Percentiles rank a stretch among this genome's conserved stretches.
Conservation (phyloP, 2,113 vertebrate genomes). For the Neolamprologus toae region DNA sequence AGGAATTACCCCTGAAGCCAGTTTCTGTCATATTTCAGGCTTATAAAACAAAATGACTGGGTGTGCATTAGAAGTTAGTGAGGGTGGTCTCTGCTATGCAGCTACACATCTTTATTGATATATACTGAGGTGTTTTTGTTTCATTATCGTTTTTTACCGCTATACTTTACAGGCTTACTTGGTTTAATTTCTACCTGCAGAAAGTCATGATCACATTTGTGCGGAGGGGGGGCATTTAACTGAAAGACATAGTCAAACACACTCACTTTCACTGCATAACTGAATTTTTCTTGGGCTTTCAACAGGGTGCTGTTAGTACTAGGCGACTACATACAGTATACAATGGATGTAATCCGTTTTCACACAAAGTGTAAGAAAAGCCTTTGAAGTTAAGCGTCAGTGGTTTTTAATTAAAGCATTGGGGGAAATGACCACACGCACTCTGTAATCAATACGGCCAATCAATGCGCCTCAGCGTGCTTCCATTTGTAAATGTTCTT, state of each 20-base stretch:
- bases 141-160: background rate
- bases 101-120: background rate
- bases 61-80: background rate
- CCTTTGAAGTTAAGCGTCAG: background rate
- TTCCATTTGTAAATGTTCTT: background rate
- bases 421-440: background rate
- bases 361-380: background rate
- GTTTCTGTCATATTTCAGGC: background rate
- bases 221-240: too few species aligned
- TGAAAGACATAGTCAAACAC: background rate
- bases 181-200: background rate
- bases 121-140: background rate
- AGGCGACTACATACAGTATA: background rate
- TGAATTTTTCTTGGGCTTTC: background rate
- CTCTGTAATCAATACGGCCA: background rate
- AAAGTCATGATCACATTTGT: background rate
- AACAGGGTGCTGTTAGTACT: background rate
- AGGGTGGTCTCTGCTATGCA: background rate
- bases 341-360: background rate
- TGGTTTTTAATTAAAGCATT: background rate
- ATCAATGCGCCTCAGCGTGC: background rate
- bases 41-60: background rate
- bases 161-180: background rate
- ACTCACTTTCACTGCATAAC: background rate
- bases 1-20: background rate